Conservation (phyloP, 2,113 vertebrate species). For the Lepidothrix coronata region DNA sequence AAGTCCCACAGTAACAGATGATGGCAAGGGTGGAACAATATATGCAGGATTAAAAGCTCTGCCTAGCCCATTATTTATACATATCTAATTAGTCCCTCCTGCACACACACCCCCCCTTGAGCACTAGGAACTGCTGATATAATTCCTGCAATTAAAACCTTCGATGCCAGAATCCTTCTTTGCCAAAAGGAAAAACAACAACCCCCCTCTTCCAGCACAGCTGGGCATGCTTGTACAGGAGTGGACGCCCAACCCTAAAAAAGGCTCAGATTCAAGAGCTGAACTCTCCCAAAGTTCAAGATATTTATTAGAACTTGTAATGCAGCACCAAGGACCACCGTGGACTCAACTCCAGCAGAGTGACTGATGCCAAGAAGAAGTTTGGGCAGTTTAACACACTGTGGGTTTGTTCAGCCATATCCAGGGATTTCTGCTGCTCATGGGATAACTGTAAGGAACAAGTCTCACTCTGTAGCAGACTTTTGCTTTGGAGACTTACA, state of each 20-base stretch:
- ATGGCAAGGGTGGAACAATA: background rate
- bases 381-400: background rate
- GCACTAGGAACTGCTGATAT: background rate
- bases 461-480: background rate
- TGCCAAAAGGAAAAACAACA: conserved; percentile 10
- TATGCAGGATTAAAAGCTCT: background rate
- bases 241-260: background rate
- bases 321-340: background rate
- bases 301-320: background rate
- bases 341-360: background rate
- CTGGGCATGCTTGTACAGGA: conserved; percentile 3
- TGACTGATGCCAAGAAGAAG: rapidly evolving
- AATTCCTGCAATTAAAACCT: conserved; percentile 6
- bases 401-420: background rate
- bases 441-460: background rate
- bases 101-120: background rate
- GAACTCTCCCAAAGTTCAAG: background rate
- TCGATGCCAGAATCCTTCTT: background rate
- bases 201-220: background rate
- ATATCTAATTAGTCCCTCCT: background rate
- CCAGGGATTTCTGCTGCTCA: background rate
- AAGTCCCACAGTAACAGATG: background rate
- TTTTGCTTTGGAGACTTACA: background rate
- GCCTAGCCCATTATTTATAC: background rate
- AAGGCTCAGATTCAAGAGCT: background rate